Conservation (phyloP, 37 sponge, comb jelly and placozoan species). For the Spongilla lacustris region DNA sequence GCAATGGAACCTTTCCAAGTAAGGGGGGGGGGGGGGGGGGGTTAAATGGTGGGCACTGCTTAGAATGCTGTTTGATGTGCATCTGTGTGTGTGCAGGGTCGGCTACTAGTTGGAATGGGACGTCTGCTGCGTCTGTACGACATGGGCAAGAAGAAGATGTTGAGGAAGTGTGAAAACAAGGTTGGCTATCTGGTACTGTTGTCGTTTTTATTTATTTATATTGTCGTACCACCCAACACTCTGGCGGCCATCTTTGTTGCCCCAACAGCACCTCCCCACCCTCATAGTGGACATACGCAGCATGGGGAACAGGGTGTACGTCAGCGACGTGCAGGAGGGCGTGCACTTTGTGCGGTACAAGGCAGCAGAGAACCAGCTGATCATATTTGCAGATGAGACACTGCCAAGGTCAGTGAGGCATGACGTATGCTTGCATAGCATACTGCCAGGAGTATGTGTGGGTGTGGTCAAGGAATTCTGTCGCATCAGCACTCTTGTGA, state of each 20-base stretch:
- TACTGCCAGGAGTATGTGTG: neutral
- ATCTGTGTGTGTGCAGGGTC: slow-evolving; percentile 36
- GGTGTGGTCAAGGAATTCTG: neutral
- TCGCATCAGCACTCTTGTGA: no score
- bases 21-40: neutral
- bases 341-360: slow-evolving; percentile 92
- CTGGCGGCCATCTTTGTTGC: no score
- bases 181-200: slow-evolving; percentile 10
- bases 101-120: slow-evolving; percentile 94
- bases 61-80: no score
- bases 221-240: no score
- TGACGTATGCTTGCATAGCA: neutral
- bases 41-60: neutral
- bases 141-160: slow-evolving; percentile 95
- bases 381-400: slow-evolving; percentile 96
- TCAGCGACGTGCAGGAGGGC: slow-evolving; percentile 94
- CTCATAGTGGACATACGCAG: slow-evolving; percentile 85
- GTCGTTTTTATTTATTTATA: neutral
- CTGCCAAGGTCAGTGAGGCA: slow-evolving; percentile 61
- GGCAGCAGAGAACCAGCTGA: slow-evolving; percentile 88
- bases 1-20: slow-evolving; percentile 88
- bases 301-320: slow-evolving; percentile 82
- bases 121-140: slow-evolving; percentile 93
- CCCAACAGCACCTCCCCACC: slow-evolving; percentile 85
- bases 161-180: slow-evolving; percentile 98